These are phyloP conservation scores for Agrotis segetum DNA, from an alignment of 2,888 invertebrate species.

Conservation along the genomic window DNA sequence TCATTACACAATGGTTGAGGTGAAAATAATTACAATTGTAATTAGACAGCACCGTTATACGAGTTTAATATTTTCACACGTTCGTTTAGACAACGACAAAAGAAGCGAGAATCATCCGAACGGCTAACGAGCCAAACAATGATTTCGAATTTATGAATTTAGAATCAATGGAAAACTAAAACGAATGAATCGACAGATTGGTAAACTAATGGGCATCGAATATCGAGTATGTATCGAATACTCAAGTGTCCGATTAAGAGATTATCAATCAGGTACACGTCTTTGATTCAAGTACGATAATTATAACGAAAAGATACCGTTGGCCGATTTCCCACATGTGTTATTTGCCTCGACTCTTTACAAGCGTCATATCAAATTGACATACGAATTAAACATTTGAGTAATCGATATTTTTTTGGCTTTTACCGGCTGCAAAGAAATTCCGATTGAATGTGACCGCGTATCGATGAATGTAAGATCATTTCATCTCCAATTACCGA, in stretches of 20 bases:
- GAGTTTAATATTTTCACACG: slow-evolving; percentile 79
- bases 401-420: slow-evolving; percentile 70
- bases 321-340: slow-evolving; percentile 64
- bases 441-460: slow-evolving; percentile 50
- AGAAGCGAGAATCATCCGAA: slow-evolving; percentile 66
- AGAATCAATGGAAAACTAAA: slow-evolving; percentile 85
- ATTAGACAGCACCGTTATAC: slow-evolving; percentile 67
- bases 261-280: slow-evolving; percentile 78
- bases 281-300: slow-evolving; percentile 77
- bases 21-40: slow-evolving; percentile 63
- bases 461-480: slow-evolving; percentile 62
- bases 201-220: slow-evolving; percentile 72
- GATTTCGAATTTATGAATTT: slow-evolving; percentile 81
- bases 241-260: slow-evolving; percentile 75
- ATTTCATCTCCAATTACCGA: slow-evolving; percentile 72
- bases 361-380: slow-evolving; percentile 65
- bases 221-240: slow-evolving; percentile 66
- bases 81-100: slow-evolving; percentile 79
- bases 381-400: slow-evolving; percentile 63
- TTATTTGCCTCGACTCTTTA: slow-evolving; percentile 50
- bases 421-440: slow-evolving; percentile 57
- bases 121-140: slow-evolving; percentile 83
- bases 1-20: slow-evolving; percentile 45
- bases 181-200: slow-evolving; percentile 85
- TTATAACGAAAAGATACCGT: slow-evolving; percentile 75